Evolutionary conservation across 2,888 invertebrate species (phyloP), one percentile per base, ranked within the genome.

Genomic region (Erebia epiphron): DNA sequence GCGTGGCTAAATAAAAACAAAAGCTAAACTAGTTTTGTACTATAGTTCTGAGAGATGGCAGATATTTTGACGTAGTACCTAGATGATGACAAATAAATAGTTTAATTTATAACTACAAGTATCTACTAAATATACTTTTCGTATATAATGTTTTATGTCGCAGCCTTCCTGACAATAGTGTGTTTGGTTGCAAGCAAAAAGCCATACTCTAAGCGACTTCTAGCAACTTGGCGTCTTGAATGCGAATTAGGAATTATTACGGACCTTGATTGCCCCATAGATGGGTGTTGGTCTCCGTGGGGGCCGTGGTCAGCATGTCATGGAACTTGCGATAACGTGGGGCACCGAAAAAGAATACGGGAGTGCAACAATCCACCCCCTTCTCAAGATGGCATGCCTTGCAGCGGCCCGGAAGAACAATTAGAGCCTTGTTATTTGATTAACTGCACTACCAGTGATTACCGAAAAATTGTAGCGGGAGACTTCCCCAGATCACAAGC

Each of bases 261-360:
- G 4, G 92, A 92, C 71, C 69, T 82, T 1, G 88, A 90, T 1
- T 93, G 91, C 70, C 94, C 94, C 0, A 80, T 91, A 5, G 92
- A 94, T 67, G 94, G 94, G 14, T 89, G 90, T 14, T 94, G 94
- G 94, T 84, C 90, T 0, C 74, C 88, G 1, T 94, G 94, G 94
- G 82, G 83, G 9, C 70, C 86, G 0, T 94, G 94, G 94, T 86
- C 89, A 0, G 64, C 78, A 0, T 94, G 94, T 73, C 83, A 79
- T 13, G 94, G 94, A 9, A 76, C 83, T n/a, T 94, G 94, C 75
- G 94, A 94, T 49, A 87, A 86, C 68, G 77, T 84, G 7, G 94
- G 94, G 1, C 86, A 87, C 66, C 87, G 87, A 21, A 84, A 77
- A 57, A 85, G 93, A 72, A 78, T 73, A 14, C 85, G 94, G 72